phyloP scores from a whole-genome alignment of 1,140 invertebrate genomes.

The Cotesia glomerata region DNA sequence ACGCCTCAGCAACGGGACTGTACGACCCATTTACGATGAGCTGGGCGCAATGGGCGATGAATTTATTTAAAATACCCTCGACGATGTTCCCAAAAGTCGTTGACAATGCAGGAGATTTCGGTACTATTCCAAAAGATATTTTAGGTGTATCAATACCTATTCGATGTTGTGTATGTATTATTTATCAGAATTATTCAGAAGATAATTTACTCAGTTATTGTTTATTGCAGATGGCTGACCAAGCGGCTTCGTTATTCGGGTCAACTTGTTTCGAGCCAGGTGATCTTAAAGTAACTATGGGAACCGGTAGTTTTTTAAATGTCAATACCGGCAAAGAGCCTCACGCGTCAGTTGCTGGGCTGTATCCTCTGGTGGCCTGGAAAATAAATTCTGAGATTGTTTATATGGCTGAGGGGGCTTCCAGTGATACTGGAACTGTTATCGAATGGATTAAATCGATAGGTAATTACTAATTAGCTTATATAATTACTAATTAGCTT shows the following conservation, averaged over 20 bases:
- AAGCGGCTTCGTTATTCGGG: conserved; percentile 90
- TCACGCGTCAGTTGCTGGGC: conserved; percentile 77
- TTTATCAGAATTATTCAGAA: background rate
- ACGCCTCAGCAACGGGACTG: conserved; percentile 88
- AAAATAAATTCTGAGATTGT: conserved; percentile 73
- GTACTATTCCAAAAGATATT: conserved; percentile 67
- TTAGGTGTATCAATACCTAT: conserved; percentile 83
- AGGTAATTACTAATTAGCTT: conserved; percentile 68
- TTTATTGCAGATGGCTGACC: conserved; percentile 72
- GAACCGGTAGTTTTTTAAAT: conserved; percentile 93
- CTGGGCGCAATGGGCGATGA: conserved; percentile 77
- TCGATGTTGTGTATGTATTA: conserved; percentile 71
- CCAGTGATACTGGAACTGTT: conserved; percentile 86
- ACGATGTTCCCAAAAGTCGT: conserved; percentile 82
- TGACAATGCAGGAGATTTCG: conserved; percentile 78
- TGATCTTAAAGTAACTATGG: conserved; percentile 91
- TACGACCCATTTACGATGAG: conserved; percentile 89
- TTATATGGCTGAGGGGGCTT: conserved; percentile 84
- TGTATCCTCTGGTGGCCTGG: conserved; percentile 94
- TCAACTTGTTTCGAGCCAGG: conserved; percentile 83
- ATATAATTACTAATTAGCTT: conserved; percentile 6
- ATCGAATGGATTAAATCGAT: conserved; percentile 84
- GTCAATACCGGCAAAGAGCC: conserved; percentile 82
- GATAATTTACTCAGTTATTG: background rate
- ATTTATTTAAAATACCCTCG: conserved; percentile 74